phyloP scores from a whole-genome alignment of 2,797 vertebrate species.

The Orientallactaga sibirica region DNA sequence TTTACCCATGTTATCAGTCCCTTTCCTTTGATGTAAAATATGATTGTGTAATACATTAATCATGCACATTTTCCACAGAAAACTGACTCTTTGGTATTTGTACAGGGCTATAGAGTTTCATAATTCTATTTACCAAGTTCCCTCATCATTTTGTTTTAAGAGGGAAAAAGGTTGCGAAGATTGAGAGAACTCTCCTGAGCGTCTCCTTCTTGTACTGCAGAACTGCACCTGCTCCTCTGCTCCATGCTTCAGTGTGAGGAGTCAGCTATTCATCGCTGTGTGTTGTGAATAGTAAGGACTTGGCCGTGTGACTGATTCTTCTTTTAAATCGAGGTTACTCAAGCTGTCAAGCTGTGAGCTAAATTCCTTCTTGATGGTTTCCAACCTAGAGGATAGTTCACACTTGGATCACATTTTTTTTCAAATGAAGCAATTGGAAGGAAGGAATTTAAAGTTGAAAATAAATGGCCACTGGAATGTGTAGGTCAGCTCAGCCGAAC shows the following conservation, averaged over 20 bases:
- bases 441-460: not conserved
- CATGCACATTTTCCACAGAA: not conserved
- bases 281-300: not conserved
- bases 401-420: not conserved
- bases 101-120: not conserved
- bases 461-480: not conserved
- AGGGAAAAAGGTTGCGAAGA: not conserved
- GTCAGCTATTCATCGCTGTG: not conserved
- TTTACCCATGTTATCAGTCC: not conserved
- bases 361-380: not conserved
- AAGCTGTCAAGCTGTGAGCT: not conserved
- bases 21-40: not conserved
- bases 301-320: not conserved
- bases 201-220: not conserved
- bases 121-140: not conserved
- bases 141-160: not conserved
- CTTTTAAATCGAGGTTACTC: not conserved
- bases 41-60: not conserved
- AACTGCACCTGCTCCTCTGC: too few species aligned
- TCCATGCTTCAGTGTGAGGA: not conserved
- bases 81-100: not conserved
- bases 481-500: too few species aligned
- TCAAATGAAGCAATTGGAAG: not conserved
- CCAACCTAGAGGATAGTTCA: not conserved
- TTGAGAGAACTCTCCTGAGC: not conserved